These are phyloP conservation scores for Seladonia tumulorum DNA, from an alignment of 2,888 invertebrate species.

Conservation along the genomic window DNA sequence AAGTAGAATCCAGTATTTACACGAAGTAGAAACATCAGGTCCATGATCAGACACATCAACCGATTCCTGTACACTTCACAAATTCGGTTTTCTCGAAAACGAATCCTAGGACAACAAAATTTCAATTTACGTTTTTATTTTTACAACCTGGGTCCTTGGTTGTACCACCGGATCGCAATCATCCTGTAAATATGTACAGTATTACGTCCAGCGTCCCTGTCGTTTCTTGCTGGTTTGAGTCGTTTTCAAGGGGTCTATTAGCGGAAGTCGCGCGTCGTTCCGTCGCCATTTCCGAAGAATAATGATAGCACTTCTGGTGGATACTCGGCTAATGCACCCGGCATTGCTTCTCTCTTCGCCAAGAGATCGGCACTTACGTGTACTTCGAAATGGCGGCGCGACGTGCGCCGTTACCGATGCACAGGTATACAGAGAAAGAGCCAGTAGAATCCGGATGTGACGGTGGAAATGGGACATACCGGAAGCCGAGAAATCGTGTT, in stretches of 20 bases:
- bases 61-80: not conserved
- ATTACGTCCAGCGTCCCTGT: not conserved
- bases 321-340: constrained; percentile 45
- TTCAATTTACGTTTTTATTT: not conserved
- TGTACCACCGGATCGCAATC: not conserved
- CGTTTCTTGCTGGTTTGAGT: not conserved
- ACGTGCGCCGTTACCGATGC: constrained; percentile 5
- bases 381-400: constrained; percentile 36
- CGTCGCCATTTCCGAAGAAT: constrained; percentile 39
- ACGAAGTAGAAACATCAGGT: too few species aligned
- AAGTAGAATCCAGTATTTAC: too few species aligned
- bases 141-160: not conserved
- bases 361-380: constrained; percentile 58
- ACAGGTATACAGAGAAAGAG: not conserved
- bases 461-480: constrained; percentile 61
- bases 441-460: constrained; percentile 35
- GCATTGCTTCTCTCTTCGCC: constrained; percentile 51
- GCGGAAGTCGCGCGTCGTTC: constrained; percentile 7
- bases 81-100: not conserved
- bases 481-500: constrained; percentile 58
- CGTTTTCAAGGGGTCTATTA: constrained; percentile 29
- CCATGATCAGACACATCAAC: too few species aligned
- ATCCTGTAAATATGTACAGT: not conserved
- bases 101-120: not conserved
- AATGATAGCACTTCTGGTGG: constrained; percentile 30